Evolutionary conservation across 1,140 invertebrate species (phyloP), one percentile per base, ranked within the genome.

Genomic region (Drosophila kanapiae): DNA sequence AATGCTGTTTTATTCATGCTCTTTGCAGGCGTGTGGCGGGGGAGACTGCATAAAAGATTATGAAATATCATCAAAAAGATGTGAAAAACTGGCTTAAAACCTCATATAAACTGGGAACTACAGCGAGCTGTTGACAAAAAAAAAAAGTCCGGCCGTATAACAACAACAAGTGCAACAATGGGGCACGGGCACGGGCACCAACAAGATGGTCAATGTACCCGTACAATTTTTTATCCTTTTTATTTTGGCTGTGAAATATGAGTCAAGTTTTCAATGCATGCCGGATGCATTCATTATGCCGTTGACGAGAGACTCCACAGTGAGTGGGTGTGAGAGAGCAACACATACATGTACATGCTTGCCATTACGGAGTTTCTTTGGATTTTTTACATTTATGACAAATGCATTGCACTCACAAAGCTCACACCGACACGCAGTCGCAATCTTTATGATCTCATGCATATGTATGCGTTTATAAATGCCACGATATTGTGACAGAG

Each of bases 221-320:
- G 57, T 64, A 72, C 27, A 45, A 48, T 47, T 75, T 75, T 68
- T 16, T 49, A 38, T 74, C 37, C 38, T 29, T 53, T 42, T 53
- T n/a, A 14, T 64, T 63, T 11, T 40, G 85, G 77, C 45, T 84
- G 88, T 91, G 88, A 91, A 88, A 91, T 91, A 91, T 91, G 84
- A 91, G 90, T 82, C 81, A 91, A 91, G 88, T 91, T 91, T 91
- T 90, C 81, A 91, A 90, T 91, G 88, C 84, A 91, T 91, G 80
- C 88, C 88, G 90, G 87, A 88, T 91, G 88, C 87, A 84, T 91
- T 91, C 88, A 90, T 91, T 91, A 77, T 77, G 83, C 85, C 84
- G 90, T 72, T 87, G 81, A 84, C 87, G 79, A 90, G 82, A 16
- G 82, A 16, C 65, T 69, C 18, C 23, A 27, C 35, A 9, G 68